phyloP scores from a whole-genome alignment of 1,140 invertebrate species.

The Heliothis subflexa region DNA sequence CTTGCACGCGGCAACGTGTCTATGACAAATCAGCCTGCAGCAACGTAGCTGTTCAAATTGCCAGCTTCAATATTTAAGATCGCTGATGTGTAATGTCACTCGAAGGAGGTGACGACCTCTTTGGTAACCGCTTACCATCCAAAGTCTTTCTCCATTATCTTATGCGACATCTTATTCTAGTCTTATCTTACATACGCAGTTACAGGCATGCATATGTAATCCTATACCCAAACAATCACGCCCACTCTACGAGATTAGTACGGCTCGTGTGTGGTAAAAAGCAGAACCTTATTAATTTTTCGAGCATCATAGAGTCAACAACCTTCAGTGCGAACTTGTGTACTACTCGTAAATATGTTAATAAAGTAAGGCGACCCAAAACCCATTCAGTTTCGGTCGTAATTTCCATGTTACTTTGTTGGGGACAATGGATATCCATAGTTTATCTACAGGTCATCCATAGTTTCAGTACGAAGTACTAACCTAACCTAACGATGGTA shows the following conservation, averaged over 20 bases:
- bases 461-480: constrained; percentile 9
- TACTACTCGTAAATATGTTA: constrained; percentile 43
- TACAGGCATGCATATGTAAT: neutral
- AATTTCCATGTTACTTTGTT: constrained; percentile 42
- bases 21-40: neutral
- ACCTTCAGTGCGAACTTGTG: constrained; percentile 18
- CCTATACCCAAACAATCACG: neutral
- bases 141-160: constrained; percentile 8
- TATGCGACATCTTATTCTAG: neutral
- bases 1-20: neutral
- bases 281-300: constrained; percentile 19
- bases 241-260: constrained; percentile 6
- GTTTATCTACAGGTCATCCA: constrained; percentile 25
- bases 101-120: neutral
- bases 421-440: constrained; percentile 33
- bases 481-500: constrained; percentile 28
- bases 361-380: constrained; percentile 28
- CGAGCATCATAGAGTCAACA: constrained; percentile 28
- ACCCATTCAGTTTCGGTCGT: constrained; percentile 39
- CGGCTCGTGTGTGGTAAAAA: constrained; percentile 16
- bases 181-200: neutral
- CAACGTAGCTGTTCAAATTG: neutral
- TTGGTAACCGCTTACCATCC: constrained; percentile 6
- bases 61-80: constrained; percentile 9
- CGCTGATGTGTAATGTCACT: neutral